Percentiles rank a stretch among this genome's conserved stretches.
Conservation (phyloP, 1,140 invertebrate species). For the Drepana arcuata region DNA sequence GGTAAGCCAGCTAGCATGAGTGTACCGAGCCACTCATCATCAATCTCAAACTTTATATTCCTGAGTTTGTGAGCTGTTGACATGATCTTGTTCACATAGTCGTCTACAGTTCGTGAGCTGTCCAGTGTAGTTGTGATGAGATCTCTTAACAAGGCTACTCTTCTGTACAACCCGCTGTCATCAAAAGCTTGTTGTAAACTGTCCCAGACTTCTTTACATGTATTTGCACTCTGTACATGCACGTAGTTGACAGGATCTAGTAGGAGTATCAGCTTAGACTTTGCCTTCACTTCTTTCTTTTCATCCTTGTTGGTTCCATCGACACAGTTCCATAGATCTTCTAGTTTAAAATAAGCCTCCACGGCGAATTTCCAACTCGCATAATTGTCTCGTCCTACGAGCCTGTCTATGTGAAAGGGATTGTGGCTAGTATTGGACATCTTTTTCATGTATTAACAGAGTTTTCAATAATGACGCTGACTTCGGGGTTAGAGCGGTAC, state of each 20-base stretch:
- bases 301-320: conserved; percentile 10
- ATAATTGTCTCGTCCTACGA: conserved; percentile 18
- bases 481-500: no score
- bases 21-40: conserved; percentile 35
- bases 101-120: conserved; percentile 13
- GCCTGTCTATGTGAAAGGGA: conserved; percentile 14
- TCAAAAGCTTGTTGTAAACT: conserved; percentile 29
- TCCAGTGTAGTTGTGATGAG: conserved; percentile 28
- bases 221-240: conserved; percentile 18
- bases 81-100: conserved; percentile 29
- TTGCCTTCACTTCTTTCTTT: conserved; percentile 26
- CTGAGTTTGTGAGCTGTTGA: conserved; percentile 33
- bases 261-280: conserved; percentile 28
- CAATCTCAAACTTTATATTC: conserved; percentile 29
- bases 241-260: conserved; percentile 29
- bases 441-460: background rate
- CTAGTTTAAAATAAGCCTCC: conserved; percentile 13
- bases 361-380: conserved; percentile 19
- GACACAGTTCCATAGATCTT: conserved; percentile 15
- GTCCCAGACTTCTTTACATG: conserved; percentile 23
- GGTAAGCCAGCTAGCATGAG: conserved; percentile 42
- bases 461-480: background rate
- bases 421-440: background rate
- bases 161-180: conserved; percentile 33
- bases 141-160: conserved; percentile 31